Conservation (phyloP, 2,888 invertebrate species). For the Caenorhabditis zanzibari region DNA sequence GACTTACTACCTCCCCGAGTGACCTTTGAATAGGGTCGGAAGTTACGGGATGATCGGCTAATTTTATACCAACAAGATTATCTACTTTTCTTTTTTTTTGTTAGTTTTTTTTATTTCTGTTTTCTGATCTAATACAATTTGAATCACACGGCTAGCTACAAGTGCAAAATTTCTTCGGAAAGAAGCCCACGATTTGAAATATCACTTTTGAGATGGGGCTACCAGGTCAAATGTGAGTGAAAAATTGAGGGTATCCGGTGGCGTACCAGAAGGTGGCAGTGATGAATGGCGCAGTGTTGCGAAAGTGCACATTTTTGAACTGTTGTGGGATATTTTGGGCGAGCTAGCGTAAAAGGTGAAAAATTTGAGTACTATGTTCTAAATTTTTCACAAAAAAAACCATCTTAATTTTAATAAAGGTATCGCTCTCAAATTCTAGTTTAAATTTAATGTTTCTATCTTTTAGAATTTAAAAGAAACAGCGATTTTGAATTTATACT, state of each 20-base stretch:
- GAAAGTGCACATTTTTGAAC: too few relatives aligned
- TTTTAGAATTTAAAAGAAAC: too few relatives aligned
- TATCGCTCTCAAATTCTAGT: too few relatives aligned
- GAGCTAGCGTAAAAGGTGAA: too few relatives aligned
- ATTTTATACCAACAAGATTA: conserved; percentile 18
- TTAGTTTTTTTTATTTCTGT: too few relatives aligned
- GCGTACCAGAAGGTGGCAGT: conserved; percentile 25
- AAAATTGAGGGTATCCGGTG: conserved; percentile 30
- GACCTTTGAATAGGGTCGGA: conserved; percentile 42
- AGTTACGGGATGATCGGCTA: conserved; percentile 15
- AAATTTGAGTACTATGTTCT: too few relatives aligned
- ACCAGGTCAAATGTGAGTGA: conserved; percentile 29
- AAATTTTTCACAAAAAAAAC: too few relatives aligned
- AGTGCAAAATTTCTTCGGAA: conserved; percentile 24
- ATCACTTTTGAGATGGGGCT: conserved; percentile 33
- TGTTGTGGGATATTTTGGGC: too few relatives aligned
- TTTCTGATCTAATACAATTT: too few relatives aligned
- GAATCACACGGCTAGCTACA: neutral
- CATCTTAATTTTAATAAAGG: too few relatives aligned
- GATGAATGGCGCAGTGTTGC: conserved; percentile 22
- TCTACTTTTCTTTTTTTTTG: neutral
- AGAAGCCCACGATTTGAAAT: conserved; percentile 35
- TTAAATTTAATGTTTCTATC: too few relatives aligned
- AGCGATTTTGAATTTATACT: too few relatives aligned
- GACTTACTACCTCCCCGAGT: conserved; percentile 34